Percentiles rank a stretch among this genome's conserved stretches.
Evolutionary conservation across 2,113 vertebrate genomes (phyloP).

Genomic region (Cochlearius cochlearius): DNA sequence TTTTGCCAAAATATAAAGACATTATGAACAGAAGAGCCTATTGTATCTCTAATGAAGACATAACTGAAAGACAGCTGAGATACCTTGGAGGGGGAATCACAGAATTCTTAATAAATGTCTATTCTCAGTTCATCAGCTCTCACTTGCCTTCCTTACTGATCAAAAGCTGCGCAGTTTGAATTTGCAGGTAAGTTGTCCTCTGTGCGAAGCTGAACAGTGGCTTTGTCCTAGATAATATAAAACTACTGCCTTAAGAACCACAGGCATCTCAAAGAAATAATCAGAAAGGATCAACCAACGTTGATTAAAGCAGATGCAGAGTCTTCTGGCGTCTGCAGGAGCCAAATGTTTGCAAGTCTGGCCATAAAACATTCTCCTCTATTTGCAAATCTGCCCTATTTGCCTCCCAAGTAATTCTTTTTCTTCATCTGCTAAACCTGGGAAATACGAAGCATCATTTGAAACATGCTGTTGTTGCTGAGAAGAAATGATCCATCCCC

Average conservation of each 20-base stretch:
- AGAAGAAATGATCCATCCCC: background rate
- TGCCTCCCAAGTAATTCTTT: conserved; percentile 25
- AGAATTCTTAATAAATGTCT: background rate
- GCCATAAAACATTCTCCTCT: conserved; percentile 38
- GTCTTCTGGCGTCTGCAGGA: conserved; percentile 16
- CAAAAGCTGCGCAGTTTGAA: background rate
- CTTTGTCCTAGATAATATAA: background rate
- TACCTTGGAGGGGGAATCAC: background rate
- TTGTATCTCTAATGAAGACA: background rate
- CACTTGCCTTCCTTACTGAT: background rate
- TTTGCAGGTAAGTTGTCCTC: background rate
- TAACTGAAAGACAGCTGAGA: background rate
- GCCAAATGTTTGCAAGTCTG: conserved; percentile 31
- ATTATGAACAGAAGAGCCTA: background rate
- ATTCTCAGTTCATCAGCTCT: background rate
- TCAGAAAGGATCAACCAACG: background rate
- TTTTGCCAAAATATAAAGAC: background rate
- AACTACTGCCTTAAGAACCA: background rate
- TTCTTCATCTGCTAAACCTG: conserved; percentile 41
- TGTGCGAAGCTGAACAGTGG: background rate
- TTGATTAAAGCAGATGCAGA: conserved; percentile 42
- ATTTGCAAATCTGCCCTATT: conserved; percentile 40
- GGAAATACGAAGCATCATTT: background rate
- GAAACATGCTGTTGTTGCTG: conserved; percentile 12
- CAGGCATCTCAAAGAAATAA: background rate